Conservation (phyloP, 2,888 invertebrate species). For the Abscondita cerata region DNA sequence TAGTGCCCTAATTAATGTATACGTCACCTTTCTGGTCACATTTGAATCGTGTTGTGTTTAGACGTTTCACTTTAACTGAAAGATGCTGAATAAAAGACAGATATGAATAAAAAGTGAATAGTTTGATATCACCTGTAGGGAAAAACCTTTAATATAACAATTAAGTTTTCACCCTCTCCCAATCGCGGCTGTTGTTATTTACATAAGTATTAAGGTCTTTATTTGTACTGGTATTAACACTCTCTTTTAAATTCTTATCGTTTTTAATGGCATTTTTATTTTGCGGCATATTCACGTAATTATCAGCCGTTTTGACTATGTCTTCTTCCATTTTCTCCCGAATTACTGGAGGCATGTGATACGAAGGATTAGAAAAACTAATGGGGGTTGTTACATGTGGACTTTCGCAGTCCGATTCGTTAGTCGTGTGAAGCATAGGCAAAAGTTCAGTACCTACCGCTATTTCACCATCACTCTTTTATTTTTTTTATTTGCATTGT, state of each 20-base stretch:
- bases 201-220: constrained; percentile 47
- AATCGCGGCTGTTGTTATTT: constrained; percentile 51
- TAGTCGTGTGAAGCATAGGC: constrained; percentile 63
- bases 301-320: constrained; percentile 56
- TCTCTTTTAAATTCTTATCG: constrained; percentile 20
- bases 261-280: constrained; percentile 57
- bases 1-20: no score
- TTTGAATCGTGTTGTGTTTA: no score
- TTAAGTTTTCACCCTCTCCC: constrained; percentile 43
- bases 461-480: constrained; percentile 37
- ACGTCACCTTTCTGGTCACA: no score
- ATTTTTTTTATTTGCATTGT: constrained; percentile 48
- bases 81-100: no score
- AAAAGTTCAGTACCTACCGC: constrained; percentile 59
- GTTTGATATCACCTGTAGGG: background rate
- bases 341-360: constrained; percentile 49
- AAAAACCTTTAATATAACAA: no score
- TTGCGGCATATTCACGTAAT: constrained; percentile 64
- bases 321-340: constrained; percentile 34
- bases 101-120: background rate
- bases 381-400: constrained; percentile 41
- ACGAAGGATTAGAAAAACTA: constrained; percentile 56
- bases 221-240: constrained; percentile 27
- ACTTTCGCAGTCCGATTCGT: constrained; percentile 47
- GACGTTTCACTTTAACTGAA: no score